Evolutionary conservation across 2,113 vertebrate species (phyloP), one percentile per base, ranked within the genome.

Genomic region (Abramis brama): DNA sequence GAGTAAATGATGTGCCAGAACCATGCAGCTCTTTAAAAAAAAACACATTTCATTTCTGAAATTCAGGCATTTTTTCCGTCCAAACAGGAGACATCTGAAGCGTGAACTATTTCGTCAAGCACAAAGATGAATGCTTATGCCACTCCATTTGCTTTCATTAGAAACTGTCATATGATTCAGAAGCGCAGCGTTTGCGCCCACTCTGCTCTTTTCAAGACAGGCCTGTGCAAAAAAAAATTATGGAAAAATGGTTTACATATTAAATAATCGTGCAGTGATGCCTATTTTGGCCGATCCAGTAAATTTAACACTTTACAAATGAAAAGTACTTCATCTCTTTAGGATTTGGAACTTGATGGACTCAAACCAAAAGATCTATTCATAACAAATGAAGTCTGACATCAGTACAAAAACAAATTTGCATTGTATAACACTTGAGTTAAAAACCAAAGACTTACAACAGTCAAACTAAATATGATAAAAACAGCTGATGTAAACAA

Each of bases 11-110:
- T 39, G 13, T 45, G 78, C 78, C 45, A 70, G 88, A 75, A 86
- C 15, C 62, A 57, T 33, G 30, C n/a, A 45, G 47, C 68, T 57
- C 50, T 64, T 71, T 36, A 50, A 81, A 81, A 81, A 81, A 81
- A 81, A 81, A 50, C 43, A 47, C 23, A 66, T 21, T 57, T 78
- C 8, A 78, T 36, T 78, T 30, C 75, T 19, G 12, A 64, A 75
- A 78, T 62, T 25, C 62, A 60, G n/a, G 30, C 21, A 39, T 68
- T 52, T 45, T 45, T 52, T 39, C 27, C 30, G 33, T 43, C 43
- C 43, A 81, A 66, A 43, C 12, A 5, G 39, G 60, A 25, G 43
- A 68, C 39, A 81, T 81, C 43, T 81, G 39, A 81, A 66, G 43
- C 36, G 6, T 81, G n/a, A 43, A 25, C 33, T 1, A 43, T 79